Percentiles rank a stretch among this genome's conserved stretches.
Conservation (phyloP, 2,888 invertebrate genomes). For the Gastrophysa polygoni region DNA sequence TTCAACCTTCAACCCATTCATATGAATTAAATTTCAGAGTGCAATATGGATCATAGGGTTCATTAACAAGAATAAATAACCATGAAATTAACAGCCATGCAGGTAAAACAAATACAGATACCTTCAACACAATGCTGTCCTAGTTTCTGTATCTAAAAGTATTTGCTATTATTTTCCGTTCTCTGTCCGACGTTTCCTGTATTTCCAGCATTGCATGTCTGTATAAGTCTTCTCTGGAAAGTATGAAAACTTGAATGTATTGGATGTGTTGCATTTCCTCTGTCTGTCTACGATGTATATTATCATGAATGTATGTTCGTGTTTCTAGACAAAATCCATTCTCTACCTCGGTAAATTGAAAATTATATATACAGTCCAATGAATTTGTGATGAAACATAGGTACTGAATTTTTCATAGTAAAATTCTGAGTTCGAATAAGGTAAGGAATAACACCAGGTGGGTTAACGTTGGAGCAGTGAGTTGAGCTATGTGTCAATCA, state of each 20-base stretch:
- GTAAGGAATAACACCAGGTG: too few relatives aligned
- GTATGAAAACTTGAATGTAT: constrained; percentile 28
- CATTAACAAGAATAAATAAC: not conserved
- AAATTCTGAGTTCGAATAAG: too few relatives aligned
- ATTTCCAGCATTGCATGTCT: constrained; percentile 27
- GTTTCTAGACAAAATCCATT: constrained; percentile 1
- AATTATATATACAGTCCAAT: not conserved
- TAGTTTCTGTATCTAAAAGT: not conserved
- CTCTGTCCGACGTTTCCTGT: constrained; percentile 3
- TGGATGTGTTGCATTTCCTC: constrained; percentile 29
- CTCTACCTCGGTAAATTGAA: not conserved
- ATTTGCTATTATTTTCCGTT: not conserved
- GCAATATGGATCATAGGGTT: not conserved
- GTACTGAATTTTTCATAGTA: not conserved
- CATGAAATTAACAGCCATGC: not conserved
- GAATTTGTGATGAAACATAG: not conserved
- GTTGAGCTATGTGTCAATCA: too few relatives aligned
- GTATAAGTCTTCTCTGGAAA: constrained; percentile 14
- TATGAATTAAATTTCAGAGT: not conserved
- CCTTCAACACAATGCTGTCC: not conserved
- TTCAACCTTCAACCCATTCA: too few relatives aligned
- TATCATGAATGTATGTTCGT: not conserved
- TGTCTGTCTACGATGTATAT: constrained; percentile 18
- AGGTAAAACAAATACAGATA: constrained; percentile 17
- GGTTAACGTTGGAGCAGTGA: too few relatives aligned